Percentiles rank a stretch among this genome's conserved stretches.
These are phyloP conservation scores for Alloplasta piceator DNA, from an alignment of 2,888 invertebrate genomes.

Conservation along the genomic window DNA sequence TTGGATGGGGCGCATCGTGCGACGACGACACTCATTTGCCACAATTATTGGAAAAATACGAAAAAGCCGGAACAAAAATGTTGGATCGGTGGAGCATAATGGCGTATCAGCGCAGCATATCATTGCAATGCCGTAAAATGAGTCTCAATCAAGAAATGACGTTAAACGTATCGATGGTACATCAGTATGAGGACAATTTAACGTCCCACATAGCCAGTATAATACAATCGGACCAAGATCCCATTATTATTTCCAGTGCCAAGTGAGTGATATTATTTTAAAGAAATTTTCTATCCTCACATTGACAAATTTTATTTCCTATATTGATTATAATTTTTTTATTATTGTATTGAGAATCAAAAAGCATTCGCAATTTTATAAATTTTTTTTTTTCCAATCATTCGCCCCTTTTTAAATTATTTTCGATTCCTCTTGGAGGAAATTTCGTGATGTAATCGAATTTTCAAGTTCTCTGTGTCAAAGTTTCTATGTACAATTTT, in stretches of 20 bases:
- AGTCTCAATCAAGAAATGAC: slow-evolving; percentile 84
- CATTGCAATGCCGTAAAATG: slow-evolving; percentile 85
- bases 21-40: slow-evolving; percentile 97
- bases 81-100: slow-evolving; percentile 98
- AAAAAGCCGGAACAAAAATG: slow-evolving; percentile 98
- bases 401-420: no score
- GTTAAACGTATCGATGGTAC: slow-evolving; percentile 86
- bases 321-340: no score
- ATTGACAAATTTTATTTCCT: no score
- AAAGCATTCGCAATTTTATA: no score
- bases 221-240: slow-evolving; percentile 91
- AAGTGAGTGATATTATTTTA: slow-evolving; percentile 85
- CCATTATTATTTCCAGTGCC: slow-evolving; percentile 89
- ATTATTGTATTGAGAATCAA: no score
- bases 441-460: no score
- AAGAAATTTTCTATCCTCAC: neutral
- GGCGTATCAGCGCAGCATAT: slow-evolving; percentile 92
- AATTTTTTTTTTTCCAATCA: no score
- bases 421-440: no score
- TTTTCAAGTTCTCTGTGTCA: no score
- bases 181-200: slow-evolving; percentile 90
- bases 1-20: slow-evolving; percentile 98
- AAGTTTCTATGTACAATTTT: no score
- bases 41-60: slow-evolving; percentile 95
- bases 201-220: slow-evolving; percentile 93